phyloP scores from a whole-genome alignment of 2,113 vertebrate genomes.

The Capreolus pygargus region DNA sequence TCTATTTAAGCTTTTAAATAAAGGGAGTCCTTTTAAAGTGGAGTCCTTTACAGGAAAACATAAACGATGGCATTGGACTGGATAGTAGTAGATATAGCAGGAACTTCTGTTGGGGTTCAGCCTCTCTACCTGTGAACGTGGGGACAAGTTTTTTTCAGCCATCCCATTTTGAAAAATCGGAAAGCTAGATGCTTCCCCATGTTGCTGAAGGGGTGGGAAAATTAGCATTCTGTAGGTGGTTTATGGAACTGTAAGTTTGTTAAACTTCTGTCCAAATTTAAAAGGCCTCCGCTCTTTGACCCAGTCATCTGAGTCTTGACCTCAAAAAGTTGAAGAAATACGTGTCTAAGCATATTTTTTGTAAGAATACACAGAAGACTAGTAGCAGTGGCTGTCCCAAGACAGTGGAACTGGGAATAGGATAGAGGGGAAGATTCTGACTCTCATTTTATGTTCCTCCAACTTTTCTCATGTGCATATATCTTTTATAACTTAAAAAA shows the following conservation, averaged over 20 bases:
- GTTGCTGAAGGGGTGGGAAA: neutral
- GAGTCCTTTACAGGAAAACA: neutral
- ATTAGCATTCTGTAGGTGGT: rapidly evolving
- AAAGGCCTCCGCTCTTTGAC: neutral
- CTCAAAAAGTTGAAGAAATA: neutral
- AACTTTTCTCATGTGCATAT: neutral
- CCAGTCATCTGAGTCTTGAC: neutral
- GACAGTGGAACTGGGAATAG: neutral
- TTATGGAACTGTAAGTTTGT: neutral
- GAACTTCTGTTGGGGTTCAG: neutral
- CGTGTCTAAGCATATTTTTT: neutral
- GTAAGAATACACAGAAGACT: neutral
- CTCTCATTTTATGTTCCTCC: neutral
- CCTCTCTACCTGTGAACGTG: neutral
- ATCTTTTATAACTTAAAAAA: neutral
- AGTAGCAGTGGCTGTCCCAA: neutral
- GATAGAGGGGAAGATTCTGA: neutral
- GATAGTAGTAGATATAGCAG: neutral
- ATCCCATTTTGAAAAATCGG: neutral
- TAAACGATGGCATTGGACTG: neutral
- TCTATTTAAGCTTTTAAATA: neutral
- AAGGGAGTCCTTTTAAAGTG: neutral
- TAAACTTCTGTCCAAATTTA: neutral
- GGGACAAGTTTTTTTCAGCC: too few species aligned
- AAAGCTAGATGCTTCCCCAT: neutral